Conservation (phyloP, 2,888 invertebrate genomes). For the Xanthia icteritia region DNA sequence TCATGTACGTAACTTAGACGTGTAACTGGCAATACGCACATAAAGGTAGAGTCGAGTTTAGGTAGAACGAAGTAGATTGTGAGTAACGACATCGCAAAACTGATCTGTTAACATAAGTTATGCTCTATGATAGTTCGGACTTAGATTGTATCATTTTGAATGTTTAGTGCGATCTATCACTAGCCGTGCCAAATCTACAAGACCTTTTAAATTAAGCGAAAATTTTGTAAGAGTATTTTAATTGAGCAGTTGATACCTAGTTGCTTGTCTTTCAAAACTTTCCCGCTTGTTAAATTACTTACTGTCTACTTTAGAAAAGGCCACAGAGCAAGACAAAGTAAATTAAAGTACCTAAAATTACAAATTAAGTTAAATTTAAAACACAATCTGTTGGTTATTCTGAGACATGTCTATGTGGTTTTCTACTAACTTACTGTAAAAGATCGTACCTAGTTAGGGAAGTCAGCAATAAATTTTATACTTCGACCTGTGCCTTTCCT, state of each 20-base stretch:
- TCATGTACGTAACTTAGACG: constrained; percentile 84
- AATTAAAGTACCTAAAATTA: constrained; percentile 68
- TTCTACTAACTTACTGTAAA: constrained; percentile 77
- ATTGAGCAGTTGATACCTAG: constrained; percentile 66
- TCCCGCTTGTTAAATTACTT: constrained; percentile 68
- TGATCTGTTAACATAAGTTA: constrained; percentile 65
- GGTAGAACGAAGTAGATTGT: constrained; percentile 71
- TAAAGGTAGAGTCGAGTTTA: constrained; percentile 77
- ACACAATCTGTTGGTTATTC: constrained; percentile 68
- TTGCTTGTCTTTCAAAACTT: constrained; percentile 68
- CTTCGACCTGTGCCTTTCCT: constrained; percentile 91
- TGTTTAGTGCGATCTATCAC: constrained; percentile 72
- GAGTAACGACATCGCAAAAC: constrained; percentile 67
- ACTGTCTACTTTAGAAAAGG: constrained; percentile 63
- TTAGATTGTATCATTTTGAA: constrained; percentile 57
- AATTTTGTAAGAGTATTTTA: constrained; percentile 67
- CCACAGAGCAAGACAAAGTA: constrained; percentile 64
- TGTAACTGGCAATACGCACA: constrained; percentile 88
- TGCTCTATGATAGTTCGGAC: constrained; percentile 66
- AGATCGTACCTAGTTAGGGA: constrained; percentile 85
- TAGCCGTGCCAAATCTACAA: constrained; percentile 86
- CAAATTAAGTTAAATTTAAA: constrained; percentile 66
- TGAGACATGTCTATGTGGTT: constrained; percentile 71
- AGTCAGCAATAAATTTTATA: constrained; percentile 90
- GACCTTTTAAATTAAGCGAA: constrained; percentile 66